phyloP scores from a whole-genome alignment of 2,888 invertebrate species.

The Homarus gammarus region DNA sequence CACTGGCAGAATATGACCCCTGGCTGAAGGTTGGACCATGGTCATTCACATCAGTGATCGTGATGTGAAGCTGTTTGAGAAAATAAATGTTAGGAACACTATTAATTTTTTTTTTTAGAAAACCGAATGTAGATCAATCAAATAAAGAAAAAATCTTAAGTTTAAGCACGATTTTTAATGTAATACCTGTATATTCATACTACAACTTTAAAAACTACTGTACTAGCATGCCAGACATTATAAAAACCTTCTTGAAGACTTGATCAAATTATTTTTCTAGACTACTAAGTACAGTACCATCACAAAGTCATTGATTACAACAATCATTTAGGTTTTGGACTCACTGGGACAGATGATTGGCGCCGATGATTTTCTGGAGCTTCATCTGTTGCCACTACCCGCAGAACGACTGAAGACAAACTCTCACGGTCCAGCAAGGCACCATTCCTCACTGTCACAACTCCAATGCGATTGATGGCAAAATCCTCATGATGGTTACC shows the following conservation, averaged over 20 bases:
- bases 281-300: too few species aligned
- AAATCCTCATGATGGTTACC: constrained; percentile 86
- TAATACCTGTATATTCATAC: too few species aligned
- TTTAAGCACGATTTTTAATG: too few species aligned
- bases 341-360: constrained; percentile 87
- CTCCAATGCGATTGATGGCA: constrained; percentile 83
- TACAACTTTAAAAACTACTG: too few species aligned
- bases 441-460: constrained; percentile 86
- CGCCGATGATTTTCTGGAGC: constrained; percentile 86
- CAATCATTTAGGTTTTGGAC: constrained; percentile 76
- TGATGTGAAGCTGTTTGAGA: constrained; percentile 85
- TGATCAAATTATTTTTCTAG: too few species aligned
- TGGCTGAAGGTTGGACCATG: constrained; percentile 90
- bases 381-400: constrained; percentile 89
- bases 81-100: too few species aligned
- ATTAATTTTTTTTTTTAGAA: too few species aligned
- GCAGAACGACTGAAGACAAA: constrained; percentile 85
- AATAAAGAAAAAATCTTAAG: too few species aligned
- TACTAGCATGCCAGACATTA: too few species aligned
- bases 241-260: too few species aligned
- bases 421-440: constrained; percentile 89
- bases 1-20: constrained; percentile 87
- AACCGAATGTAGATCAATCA: too few species aligned
- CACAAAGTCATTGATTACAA: too few species aligned
- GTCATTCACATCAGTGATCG: constrained; percentile 89